These are phyloP conservation scores for Rhorus exstirpatorius DNA, from an alignment of 2,888 invertebrate species.

Conservation along the genomic window DNA sequence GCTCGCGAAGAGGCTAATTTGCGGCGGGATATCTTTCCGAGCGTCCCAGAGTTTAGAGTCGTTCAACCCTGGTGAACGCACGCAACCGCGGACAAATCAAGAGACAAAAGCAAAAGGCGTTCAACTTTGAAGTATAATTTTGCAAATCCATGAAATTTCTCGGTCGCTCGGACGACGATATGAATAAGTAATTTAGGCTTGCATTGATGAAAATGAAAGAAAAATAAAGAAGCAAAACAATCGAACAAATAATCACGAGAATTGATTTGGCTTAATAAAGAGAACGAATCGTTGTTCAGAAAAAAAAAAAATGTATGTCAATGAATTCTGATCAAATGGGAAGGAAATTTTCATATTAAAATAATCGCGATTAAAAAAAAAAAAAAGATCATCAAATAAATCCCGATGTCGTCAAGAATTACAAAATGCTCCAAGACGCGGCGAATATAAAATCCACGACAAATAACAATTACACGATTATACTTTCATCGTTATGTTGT, in stretches of 20 bases:
- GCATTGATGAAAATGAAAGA: no score
- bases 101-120: slow-evolving; percentile 35
- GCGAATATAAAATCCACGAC: background rate
- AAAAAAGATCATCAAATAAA: slow-evolving; percentile 14
- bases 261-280: no score
- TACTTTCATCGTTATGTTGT: slow-evolving; percentile 8
- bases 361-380: background rate
- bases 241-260: no score
- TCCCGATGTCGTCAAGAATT: background rate
- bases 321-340: no score
- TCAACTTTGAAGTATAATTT: slow-evolving; percentile 38
- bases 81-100: slow-evolving; percentile 19
- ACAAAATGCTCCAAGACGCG: slow-evolving; percentile 8
- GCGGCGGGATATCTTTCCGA: slow-evolving; percentile 58
- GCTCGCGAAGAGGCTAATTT: slow-evolving; percentile 59
- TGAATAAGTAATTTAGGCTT: no score
- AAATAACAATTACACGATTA: slow-evolving; percentile 21
- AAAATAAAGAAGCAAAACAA: no score
- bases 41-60: slow-evolving; percentile 46
- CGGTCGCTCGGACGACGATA: no score
- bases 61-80: slow-evolving; percentile 56
- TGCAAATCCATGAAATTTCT: slow-evolving; percentile 19
- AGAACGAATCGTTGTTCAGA: no score
- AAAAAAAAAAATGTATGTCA: no score
- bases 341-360: no score